These are phyloP conservation scores for Kradibia gibbosae DNA, from an alignment of 1,140 invertebrate genomes.

Conservation along the genomic window DNA sequence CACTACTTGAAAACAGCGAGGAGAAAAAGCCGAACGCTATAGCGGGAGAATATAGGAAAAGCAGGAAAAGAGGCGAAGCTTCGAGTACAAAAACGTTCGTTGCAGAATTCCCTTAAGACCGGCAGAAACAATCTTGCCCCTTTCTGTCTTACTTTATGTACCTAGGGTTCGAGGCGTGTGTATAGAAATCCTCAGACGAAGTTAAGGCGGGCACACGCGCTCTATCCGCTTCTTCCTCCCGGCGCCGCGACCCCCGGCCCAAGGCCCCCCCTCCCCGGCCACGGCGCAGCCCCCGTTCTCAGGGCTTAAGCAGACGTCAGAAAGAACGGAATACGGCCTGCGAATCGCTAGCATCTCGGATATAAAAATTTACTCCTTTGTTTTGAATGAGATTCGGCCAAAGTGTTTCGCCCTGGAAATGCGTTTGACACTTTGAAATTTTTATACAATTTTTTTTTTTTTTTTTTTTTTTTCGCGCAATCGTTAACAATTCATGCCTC, in stretches of 20 bases:
- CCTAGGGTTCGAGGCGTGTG: not conserved
- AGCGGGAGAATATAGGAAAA: constrained; percentile 44
- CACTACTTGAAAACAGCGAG: not conserved
- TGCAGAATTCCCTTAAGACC: constrained; percentile 48
- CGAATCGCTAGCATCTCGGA: constrained; percentile 12
- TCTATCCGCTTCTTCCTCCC: not conserved
- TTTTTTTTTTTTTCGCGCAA: too few relatives aligned
- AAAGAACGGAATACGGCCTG: not conserved
- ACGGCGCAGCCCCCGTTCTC: not conserved
- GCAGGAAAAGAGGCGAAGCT: constrained; percentile 24
- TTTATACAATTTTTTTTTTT: not conserved
- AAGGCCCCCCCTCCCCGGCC: not conserved
- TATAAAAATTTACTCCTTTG: not conserved
- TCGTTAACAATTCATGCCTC: too few relatives aligned
- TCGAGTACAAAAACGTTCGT: constrained; percentile 41
- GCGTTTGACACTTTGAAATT: not conserved
- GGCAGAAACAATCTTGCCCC: constrained; percentile 57
- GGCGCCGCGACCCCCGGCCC: not conserved
- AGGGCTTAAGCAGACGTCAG: not conserved
- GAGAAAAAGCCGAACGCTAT: constrained; percentile 31
- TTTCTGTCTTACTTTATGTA: constrained; percentile 49
- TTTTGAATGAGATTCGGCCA: not conserved
- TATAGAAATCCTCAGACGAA: constrained; percentile 7
- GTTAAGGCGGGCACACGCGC: not conserved
- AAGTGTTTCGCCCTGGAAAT: constrained; percentile 15